Evolutionary conservation across 2,888 invertebrate species (phyloP), one percentile per base, ranked within the genome.

Genomic region (Ischnura elegans): DNA sequence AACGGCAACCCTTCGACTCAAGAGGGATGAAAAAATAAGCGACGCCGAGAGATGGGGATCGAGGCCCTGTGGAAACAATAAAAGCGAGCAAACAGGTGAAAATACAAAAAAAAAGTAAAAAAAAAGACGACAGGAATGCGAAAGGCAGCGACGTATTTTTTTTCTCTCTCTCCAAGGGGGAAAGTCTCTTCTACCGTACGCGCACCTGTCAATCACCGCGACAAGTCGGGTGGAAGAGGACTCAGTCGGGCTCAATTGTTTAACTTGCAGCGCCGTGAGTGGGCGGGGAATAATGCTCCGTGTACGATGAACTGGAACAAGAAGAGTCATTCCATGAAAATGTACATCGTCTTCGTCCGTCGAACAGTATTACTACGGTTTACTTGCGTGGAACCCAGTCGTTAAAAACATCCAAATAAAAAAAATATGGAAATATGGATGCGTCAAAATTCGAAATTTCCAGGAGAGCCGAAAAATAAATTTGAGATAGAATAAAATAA

Each of bases 31-130:
- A n/a, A n/a, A 76, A 76, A 76, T 10, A 76, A n/a, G n/a, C 10
- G 0, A 76, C 76, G 76, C 29, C 76, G 29, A 36, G 76, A 76
- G 76, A 76, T 51, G 51, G 51, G 51, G 61, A 61, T 76, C 76
- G 76, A 36, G 76, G 76, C 76, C 76, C 76, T 25, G 76, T 76
- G 76, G 76, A 76, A 36, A 76, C 76, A 76, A 76, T 76, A 76
- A 76, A 36, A 76, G 13, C 76, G 36, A 76, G 36, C 76, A 36
- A 36, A 36, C 36, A 61, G 61, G 61, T 61, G n/a, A 61, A 66
- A 76, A 76, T n/a, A 13, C 76, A 8, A 76, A 76, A 76, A n/a
- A n/a, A 61, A 66, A 76, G 36, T n/a, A 13, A 29, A 8, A 76
- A 76, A 76, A 76, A 10, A 29, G 76, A 76, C 25, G 76, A 76